Percentiles rank a stretch among this genome's conserved stretches.
phyloP scores from a whole-genome alignment of 2,113 vertebrate genomes.

The Thryonomys swinderianus region DNA sequence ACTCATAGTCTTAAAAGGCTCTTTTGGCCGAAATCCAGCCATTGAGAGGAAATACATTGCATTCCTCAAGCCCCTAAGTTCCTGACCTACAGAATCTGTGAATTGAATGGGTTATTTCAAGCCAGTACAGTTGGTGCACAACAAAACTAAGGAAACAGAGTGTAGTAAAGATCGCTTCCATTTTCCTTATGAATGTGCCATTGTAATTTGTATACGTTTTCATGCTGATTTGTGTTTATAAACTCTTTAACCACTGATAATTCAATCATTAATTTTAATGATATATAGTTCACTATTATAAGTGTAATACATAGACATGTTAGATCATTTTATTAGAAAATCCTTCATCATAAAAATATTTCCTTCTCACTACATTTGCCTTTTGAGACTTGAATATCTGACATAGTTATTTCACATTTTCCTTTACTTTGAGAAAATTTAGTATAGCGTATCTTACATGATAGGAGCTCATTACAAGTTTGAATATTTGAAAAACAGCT shows the following conservation, averaged over 20 bases:
- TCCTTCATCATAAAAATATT: constrained; percentile 2
- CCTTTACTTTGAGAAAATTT: background rate
- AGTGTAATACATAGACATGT: background rate
- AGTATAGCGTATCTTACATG: fast-evolving
- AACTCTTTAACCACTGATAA: background rate
- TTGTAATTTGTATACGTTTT: background rate
- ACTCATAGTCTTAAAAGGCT: background rate
- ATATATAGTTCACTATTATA: too few relatives aligned
- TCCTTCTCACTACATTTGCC: background rate
- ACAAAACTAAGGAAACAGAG: background rate
- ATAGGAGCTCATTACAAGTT: background rate
- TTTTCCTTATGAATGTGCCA: background rate
- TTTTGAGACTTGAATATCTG: background rate
- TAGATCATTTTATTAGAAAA: constrained; percentile 1
- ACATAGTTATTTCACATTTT: background rate
- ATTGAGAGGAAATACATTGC: background rate
- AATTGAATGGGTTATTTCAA: background rate
- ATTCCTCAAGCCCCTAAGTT: background rate
- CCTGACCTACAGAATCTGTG: background rate
- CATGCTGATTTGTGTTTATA: background rate
- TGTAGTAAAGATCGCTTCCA: background rate
- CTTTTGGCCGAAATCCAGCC: background rate
- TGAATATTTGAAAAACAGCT: background rate
- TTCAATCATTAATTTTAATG: too few relatives aligned
- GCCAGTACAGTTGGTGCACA: background rate